A percentile compares a stretch with the other conserved stretches of the same genome.
These are phyloP conservation scores for Bemisia tabaci DNA, from an alignment of 1,140 invertebrate species.

Conservation along the genomic window DNA sequence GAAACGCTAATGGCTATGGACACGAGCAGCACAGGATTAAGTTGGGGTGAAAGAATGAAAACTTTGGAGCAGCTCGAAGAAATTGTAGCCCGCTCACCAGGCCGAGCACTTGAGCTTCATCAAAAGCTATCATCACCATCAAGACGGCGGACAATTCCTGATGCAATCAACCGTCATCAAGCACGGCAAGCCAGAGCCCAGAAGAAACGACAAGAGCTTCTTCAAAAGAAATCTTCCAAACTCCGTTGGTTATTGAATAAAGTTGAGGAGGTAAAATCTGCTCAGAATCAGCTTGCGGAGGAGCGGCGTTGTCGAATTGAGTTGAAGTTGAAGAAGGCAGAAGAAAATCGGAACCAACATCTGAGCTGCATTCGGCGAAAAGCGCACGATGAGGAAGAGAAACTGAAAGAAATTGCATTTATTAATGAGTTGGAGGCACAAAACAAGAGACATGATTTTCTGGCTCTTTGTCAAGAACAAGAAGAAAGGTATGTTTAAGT, in stretches of 20 bases:
- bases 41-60: slow-evolving; percentile 63
- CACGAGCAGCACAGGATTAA: slow-evolving; percentile 37
- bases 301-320: slow-evolving; percentile 74
- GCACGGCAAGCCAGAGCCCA: slow-evolving; percentile 59
- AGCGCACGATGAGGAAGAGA: slow-evolving; percentile 94
- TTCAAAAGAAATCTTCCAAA: slow-evolving; percentile 71
- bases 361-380: slow-evolving; percentile 75
- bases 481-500: too few relatives aligned
- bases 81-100: slow-evolving; percentile 68
- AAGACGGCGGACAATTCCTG: slow-evolving; percentile 61
- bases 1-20: slow-evolving; percentile 17
- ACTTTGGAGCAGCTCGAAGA: slow-evolving; percentile 59
- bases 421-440: slow-evolving; percentile 93
- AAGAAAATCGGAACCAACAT: slow-evolving; percentile 74
- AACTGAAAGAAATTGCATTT: slow-evolving; percentile 93
- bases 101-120: slow-evolving; percentile 76
- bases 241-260: slow-evolving; percentile 72
- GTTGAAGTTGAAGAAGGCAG: slow-evolving; percentile 71
- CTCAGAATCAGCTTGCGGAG: slow-evolving; percentile 71
- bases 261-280: slow-evolving; percentile 80
- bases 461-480: slow-evolving; percentile 52
- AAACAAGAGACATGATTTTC: slow-evolving; percentile 81
- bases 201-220: slow-evolving; percentile 58
- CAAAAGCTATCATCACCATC: slow-evolving; percentile 87
- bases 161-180: slow-evolving; percentile 65